phyloP scores from a whole-genome alignment of 2,888 invertebrate genomes.

The Hylaea fasciaria region DNA sequence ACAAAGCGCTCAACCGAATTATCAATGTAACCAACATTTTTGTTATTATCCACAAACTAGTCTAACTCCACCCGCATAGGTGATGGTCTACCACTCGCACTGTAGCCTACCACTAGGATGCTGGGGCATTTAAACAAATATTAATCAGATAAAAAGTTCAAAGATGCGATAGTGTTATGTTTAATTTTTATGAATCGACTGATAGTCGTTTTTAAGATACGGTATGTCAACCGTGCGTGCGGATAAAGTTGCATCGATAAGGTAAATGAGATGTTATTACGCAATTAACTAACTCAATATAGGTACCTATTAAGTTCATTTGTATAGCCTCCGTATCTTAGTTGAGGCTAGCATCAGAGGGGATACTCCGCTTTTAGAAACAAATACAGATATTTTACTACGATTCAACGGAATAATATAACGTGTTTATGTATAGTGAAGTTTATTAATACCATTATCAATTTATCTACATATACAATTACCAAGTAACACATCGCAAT shows the following conservation, averaged over 20 bases:
- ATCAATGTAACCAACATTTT: constrained; percentile 57
- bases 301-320: too few relatives aligned
- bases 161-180: constrained; percentile 42
- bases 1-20: constrained; percentile 55
- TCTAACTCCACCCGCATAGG: constrained; percentile 7
- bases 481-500: too few relatives aligned
- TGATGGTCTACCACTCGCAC: constrained; percentile 6
- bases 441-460: too few relatives aligned
- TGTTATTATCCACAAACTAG: too few relatives aligned
- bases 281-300: constrained; percentile 2
- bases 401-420: too few relatives aligned
- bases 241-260: constrained; percentile 36
- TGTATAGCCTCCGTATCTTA: too few relatives aligned
- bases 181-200: constrained; percentile 17
- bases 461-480: too few relatives aligned
- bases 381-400: too few relatives aligned
- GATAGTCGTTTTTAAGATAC: constrained; percentile 47
- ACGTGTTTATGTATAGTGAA: too few relatives aligned
- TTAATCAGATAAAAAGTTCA: constrained; percentile 37
- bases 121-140: constrained; percentile 33
- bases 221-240: constrained; percentile 41
- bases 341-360: too few relatives aligned
- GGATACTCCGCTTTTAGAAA: too few relatives aligned
- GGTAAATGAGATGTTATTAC: constrained; percentile 12
- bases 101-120: constrained; percentile 23